A percentile compares a stretch with the other conserved stretches of the same genome.
phyloP scores from a whole-genome alignment of 2,797 vertebrate genomes.

The Rhinophrynus dorsalis region DNA sequence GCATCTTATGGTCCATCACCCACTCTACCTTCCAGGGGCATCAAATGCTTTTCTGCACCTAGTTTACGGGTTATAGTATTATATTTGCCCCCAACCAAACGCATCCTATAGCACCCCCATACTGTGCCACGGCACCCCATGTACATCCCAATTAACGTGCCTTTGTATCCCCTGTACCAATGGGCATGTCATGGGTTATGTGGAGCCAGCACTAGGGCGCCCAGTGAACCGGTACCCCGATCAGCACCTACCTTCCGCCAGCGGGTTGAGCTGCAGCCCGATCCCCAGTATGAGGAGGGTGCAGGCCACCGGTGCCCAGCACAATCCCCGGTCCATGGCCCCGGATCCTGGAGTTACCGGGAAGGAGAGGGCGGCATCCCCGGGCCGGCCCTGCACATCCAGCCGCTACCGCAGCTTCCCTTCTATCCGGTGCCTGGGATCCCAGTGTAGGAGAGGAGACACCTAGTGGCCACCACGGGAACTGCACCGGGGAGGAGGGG shows the following conservation, averaged over 20 bases:
- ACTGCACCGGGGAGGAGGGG: neutral
- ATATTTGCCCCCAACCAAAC: neutral
- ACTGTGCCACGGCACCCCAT: neutral
- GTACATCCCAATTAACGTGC: too few relatives aligned
- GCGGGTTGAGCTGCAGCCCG: slow-evolving; percentile 19
- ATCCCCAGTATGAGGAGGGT: slow-evolving; percentile 46
- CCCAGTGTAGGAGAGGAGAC: neutral
- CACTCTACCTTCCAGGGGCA: too few relatives aligned
- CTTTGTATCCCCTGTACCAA: too few relatives aligned
- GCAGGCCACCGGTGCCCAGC: slow-evolving; percentile 24
- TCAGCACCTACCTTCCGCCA: slow-evolving; percentile 1
- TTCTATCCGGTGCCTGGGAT: neutral
- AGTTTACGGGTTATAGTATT: too few relatives aligned
- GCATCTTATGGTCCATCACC: too few relatives aligned
- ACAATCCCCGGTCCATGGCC: slow-evolving; percentile 28
- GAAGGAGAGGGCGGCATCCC: slow-evolving; percentile 34
- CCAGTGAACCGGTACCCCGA: neutral
- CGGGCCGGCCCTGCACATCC: slow-evolving; percentile 17
- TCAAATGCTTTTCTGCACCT: too few relatives aligned
- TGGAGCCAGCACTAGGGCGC: neutral
- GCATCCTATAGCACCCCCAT: neutral
- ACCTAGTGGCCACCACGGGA: neutral
- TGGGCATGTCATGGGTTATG: neutral
- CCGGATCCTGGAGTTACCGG: slow-evolving; percentile 19
- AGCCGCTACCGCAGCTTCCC: slow-evolving; percentile 7